These are phyloP conservation scores for Cepaea hortensis DNA, from an alignment of 2,888 invertebrate species.

Conservation along the genomic window DNA sequence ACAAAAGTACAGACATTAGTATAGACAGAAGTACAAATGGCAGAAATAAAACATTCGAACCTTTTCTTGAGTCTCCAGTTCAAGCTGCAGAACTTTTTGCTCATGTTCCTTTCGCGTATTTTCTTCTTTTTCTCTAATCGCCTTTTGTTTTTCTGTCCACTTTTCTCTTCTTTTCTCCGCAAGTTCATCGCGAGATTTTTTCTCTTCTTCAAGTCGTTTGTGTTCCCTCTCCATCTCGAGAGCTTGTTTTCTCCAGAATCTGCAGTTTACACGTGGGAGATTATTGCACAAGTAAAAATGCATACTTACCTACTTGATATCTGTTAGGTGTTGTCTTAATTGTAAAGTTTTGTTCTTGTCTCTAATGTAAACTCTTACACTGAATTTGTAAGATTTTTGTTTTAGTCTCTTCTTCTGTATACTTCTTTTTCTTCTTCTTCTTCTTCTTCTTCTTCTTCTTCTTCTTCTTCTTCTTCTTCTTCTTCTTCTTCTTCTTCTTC, in stretches of 20 bases:
- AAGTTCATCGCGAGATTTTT: background rate
- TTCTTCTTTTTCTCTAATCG: background rate
- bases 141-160: background rate
- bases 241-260: slow-evolving; percentile 3
- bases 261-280: background rate
- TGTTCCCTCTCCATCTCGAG: background rate
- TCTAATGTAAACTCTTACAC: no score
- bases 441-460: no score
- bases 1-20: background rate
- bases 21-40: background rate
- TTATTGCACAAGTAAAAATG: background rate
- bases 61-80: slow-evolving; percentile 11
- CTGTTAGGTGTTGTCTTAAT: no score
- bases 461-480: no score
- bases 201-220: background rate
- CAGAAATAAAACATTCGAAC: background rate
- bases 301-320: no score
- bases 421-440: no score
- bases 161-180: background rate
- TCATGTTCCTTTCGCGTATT: background rate
- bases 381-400: no score
- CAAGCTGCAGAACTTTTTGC: background rate
- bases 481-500: no score
- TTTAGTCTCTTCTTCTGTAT: no score
- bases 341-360: no score